Percentiles rank a stretch among this genome's conserved stretches.
Conservation (phyloP, 2,113 vertebrate genomes). For the Pelodiscus sinensis region DNA sequence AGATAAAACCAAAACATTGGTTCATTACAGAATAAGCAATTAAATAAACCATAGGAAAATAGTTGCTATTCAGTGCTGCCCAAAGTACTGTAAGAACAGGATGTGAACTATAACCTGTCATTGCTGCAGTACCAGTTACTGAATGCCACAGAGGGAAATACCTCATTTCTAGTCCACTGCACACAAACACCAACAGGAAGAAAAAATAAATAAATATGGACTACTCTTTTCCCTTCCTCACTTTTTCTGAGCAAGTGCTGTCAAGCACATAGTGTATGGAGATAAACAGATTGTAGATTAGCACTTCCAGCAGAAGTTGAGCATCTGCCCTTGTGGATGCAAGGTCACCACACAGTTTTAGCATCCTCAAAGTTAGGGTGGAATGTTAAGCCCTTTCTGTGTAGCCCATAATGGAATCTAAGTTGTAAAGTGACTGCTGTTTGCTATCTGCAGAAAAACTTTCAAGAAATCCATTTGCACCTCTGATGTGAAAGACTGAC, state of each 20-base stretch:
- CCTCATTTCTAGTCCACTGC: neutral
- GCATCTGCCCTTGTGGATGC: constrained; percentile 66
- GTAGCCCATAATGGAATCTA: constrained; percentile 70
- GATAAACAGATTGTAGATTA: constrained; percentile 59
- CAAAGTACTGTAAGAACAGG: neutral
- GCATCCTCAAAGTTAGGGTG: constrained; percentile 65
- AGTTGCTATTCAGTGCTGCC: neutral
- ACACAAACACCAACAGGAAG: constrained; percentile 4
- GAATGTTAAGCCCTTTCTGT: constrained; percentile 61
- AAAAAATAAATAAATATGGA: constrained; percentile 29
- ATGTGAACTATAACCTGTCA: constrained; percentile 8
- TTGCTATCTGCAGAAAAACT: constrained; percentile 73
- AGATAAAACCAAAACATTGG: neutral
- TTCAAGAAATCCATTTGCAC: constrained; percentile 84
- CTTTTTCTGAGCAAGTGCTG: constrained; percentile 60
- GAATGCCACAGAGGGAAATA: constrained; percentile 27
- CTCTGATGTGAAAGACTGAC: constrained; percentile 77
- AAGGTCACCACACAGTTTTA: constrained; percentile 75
- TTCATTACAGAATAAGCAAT: neutral
- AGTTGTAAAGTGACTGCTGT: constrained; percentile 74
- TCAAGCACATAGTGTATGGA: constrained; percentile 28
- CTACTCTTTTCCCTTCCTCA: neutral
- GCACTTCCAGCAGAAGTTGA: constrained; percentile 61
- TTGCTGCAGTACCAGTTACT: neutral
- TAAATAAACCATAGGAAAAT: neutral